phyloP scores from a whole-genome alignment of 2,113 vertebrate species.

The Malurus melanocephalus region DNA sequence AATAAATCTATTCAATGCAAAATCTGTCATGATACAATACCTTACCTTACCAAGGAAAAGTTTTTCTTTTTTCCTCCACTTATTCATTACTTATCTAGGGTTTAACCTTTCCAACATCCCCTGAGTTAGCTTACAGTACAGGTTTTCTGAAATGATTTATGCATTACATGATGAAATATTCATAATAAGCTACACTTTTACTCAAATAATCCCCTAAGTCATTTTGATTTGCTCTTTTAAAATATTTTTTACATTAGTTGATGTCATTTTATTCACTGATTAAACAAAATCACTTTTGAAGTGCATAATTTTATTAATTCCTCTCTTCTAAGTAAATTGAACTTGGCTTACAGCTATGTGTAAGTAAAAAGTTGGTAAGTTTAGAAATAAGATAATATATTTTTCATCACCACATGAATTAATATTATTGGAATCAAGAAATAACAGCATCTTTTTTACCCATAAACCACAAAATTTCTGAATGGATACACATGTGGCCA shows the following conservation, averaged over 20 bases:
- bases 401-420: neutral
- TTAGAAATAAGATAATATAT: neutral
- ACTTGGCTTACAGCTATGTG: neutral
- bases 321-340: neutral
- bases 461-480: neutral
- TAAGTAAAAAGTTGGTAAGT: neutral
- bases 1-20: conserved; percentile 57
- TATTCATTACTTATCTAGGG: conserved; percentile 61
- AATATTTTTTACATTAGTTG: neutral
- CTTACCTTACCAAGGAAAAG: conserved; percentile 5
- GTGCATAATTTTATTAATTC: neutral
- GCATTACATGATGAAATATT: conserved; percentile 60
- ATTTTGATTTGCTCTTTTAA: neutral
- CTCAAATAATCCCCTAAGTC: neutral
- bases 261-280: neutral
- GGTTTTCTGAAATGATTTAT: conserved; percentile 71
- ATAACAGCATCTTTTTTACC: neutral
- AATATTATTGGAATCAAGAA: neutral
- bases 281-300: neutral
- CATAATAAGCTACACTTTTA: conserved; percentile 49
- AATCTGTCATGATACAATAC: conserved; percentile 19
- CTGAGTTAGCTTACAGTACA: conserved; percentile 37
- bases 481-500: neutral
- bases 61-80: neutral
- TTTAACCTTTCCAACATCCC: conserved; percentile 65